Conservation (phyloP, 2,888 invertebrate genomes). For the Harpagoxenus sublaevis region DNA sequence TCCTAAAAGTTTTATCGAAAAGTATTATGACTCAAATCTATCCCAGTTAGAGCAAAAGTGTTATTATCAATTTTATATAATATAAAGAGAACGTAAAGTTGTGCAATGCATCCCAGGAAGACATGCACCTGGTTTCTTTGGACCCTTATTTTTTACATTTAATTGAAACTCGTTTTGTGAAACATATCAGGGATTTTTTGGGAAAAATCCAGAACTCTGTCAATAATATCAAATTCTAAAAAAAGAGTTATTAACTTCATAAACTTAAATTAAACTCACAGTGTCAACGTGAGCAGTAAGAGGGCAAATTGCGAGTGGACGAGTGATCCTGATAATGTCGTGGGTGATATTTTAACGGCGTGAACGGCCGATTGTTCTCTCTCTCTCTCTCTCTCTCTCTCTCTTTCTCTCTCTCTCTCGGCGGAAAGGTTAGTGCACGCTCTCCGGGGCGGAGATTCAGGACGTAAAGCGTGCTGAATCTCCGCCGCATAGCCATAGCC, state of each 20-base stretch:
- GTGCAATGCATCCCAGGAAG: no score
- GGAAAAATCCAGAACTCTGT: background rate
- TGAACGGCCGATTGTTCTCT: conserved; percentile 42
- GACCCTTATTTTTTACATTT: background rate
- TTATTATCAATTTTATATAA: background rate
- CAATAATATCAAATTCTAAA: background rate
- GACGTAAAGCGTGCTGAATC: conserved; percentile 45
- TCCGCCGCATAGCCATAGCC: conserved; percentile 8
- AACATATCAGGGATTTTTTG: background rate
- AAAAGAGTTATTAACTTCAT: background rate
- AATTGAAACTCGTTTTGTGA: background rate
- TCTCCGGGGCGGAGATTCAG: conserved; percentile 31
- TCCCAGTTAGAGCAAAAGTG: background rate
- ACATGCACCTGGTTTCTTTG: background rate
- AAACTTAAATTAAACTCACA: conserved; percentile 2
- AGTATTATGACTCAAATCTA: background rate
- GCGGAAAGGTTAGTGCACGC: conserved; percentile 47
- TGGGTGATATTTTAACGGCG: conserved; percentile 45
- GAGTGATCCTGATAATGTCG: conserved; percentile 35
- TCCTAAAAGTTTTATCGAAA: background rate
- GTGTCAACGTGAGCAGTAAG: background rate
- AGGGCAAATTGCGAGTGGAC: conserved; percentile 37
- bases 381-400: conserved; percentile 3
- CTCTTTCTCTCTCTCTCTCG: background rate
- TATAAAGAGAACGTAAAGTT: background rate